These are phyloP conservation scores for Agrilus mali DNA, from an alignment of 2,888 invertebrate species.

Conservation along the genomic window DNA sequence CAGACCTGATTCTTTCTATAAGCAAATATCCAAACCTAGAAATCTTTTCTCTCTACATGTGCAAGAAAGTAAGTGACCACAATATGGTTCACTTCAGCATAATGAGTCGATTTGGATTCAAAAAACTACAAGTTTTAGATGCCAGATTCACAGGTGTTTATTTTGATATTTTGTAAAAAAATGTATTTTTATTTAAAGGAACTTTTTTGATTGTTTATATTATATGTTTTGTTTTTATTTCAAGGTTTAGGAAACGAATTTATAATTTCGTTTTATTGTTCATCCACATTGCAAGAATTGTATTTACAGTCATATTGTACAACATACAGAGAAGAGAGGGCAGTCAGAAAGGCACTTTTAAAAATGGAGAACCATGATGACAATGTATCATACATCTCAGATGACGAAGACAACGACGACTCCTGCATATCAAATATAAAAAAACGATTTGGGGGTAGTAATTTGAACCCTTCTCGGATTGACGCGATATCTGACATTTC, in stretches of 20 bases:
- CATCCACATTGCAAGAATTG: conserved; percentile 20
- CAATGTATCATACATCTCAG: conserved; percentile 8
- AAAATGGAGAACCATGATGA: conserved; percentile 5
- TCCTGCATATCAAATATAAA: conserved; percentile 3
- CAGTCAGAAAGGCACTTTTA: conserved; percentile 9
- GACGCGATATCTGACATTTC: conserved; percentile 12
- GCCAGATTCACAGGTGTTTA: conserved; percentile 27
- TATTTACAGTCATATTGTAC: conserved; percentile 24
- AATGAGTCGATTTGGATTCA: conserved; percentile 59
- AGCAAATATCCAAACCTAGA: conserved; percentile 54
- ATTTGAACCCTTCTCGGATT: not conserved
- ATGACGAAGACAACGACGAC: conserved; percentile 14
- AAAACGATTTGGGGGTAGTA: conserved; percentile 5
- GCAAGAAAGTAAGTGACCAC: conserved; percentile 50
- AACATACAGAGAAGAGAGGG: conserved; percentile 13
- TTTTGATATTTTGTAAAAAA: not conserved
- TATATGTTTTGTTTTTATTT: conserved; percentile 7
- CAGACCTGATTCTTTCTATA: conserved; percentile 57
- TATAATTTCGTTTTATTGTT: conserved; percentile 20
- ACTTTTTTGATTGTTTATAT: no score
- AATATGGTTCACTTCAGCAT: conserved; percentile 57
- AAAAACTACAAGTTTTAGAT: conserved; percentile 34
- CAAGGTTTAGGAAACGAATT: conserved; percentile 25
- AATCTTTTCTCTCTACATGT: conserved; percentile 50
- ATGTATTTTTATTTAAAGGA: not conserved